Base-by-base conservation (phyloP, 2,797 vertebrate species). In the Coccyzus lansbergi region DNA sequence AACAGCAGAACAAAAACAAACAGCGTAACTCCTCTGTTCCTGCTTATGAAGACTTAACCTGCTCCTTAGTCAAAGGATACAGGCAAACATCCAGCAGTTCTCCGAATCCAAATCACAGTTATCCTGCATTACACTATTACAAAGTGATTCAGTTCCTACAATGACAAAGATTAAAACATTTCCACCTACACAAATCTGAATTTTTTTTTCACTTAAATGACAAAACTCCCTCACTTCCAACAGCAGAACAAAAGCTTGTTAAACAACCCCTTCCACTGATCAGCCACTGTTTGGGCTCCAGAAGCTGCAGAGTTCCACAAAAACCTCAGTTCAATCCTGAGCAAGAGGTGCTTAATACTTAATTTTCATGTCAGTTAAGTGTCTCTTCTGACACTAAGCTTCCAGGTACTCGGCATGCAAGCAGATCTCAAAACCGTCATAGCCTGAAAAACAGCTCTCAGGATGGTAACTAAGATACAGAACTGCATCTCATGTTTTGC, bases 141-240 rank as follows among this genome's bases (percentile, higher is more conserved):
- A 52, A 56, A 88, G 59, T 62, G 72, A 91, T 79, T 90, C 83
- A 87, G 10, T 56, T n/a, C 48, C 36, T 58, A 58, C 51, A 31
- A 36, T 25, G 93, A 92, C 93, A 91, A 77, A 85, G 69, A 88
- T n/a, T 79, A 34, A 96, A 96, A 93, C 89, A 88, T 79, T 88
- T 31, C 85, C 87, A 82, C 94, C 94, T 90, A 93, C 82, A 14
- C 2, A 58, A 64, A 79, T 59, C 71, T 58, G 46, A 69, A 60
- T 90, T 95, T 87, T 89, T 90, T 95, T 87, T 89, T 56, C 76
- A 64, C 59, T 86, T 29, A 24, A 63, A 72, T 88, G 70, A 83
- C 92, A 92, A 24, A 91, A 82, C 67, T 74, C 70, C 74, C 74
- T 86, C 70, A 24, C 24, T 83, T 53, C 22, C 53, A 83, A 46